Base-by-base conservation (phyloP, 2,888 invertebrate genomes). In the Euproctis similis region DNA sequence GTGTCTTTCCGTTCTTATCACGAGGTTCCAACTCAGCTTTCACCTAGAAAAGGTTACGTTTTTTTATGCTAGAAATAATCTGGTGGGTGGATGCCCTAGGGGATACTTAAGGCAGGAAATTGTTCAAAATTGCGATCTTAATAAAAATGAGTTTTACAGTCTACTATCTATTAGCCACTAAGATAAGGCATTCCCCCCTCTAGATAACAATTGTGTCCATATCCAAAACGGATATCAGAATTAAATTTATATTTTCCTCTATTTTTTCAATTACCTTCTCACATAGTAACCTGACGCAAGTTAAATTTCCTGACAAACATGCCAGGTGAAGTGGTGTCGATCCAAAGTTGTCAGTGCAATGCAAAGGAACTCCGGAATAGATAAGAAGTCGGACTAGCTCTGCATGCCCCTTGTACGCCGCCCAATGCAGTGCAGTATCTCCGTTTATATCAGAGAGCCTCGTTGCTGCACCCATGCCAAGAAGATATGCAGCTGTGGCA, bases 381-480 rank as follows among this genome's bases (percentile, higher is more conserved):
- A 96, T 94, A 10, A 97, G 82, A 28, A 96, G 78, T 24, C 93
- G 88, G 61, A 96, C 95, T 34, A 96, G 75, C 58, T 96, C 96
- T 0, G 93, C 91, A 53, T 95, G 94, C 0, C 94, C 96, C 71
- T 96, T 96, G 68, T 96, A 96, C 0, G 96, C 94, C 0, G 96
- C 95, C 96, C 96, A 97, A 59, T 97, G 96, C 14, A 96, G 77
- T 0, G 96, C 96, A 0, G 94, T 95, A 58, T 97, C 96, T 0
- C 96, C 96, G 60, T 97, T 96, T 46, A 94, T 94, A 55, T 97
- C 96, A 1, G 93, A 92, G 24, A 95, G 84, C 56, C 94, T 91
- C 42, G 94, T 92, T 1, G 92, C 87, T 0, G 96, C 95, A 2
- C 95, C 95, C 89, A 93, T 95, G 13, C 96, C 96, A 27, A 97